These are phyloP conservation scores for Eueremaeus valkanovi DNA, from an alignment of 2,888 invertebrate genomes.

Conservation along the genomic window DNA sequence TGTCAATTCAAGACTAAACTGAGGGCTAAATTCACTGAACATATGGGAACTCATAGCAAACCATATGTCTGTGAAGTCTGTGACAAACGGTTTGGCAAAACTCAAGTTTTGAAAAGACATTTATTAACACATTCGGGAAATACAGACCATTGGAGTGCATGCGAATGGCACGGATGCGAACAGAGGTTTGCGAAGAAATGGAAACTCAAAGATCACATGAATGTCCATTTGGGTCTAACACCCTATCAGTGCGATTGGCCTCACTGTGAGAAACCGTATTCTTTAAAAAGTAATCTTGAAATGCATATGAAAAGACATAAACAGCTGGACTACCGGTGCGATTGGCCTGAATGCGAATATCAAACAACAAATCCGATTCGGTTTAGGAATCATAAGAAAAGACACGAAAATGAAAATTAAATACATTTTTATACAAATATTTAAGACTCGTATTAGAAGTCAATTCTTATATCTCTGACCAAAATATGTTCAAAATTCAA, in stretches of 20 bases:
- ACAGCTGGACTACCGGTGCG: not conserved
- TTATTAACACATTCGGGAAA: not conserved
- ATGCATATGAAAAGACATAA: not conserved
- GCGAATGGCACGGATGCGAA: conserved; percentile 1
- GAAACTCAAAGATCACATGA: not conserved
- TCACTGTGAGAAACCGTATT: not conserved
- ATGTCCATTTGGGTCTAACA: not conserved
- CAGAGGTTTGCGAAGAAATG: not conserved
- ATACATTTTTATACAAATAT: too few species aligned
- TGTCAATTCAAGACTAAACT: too few species aligned
- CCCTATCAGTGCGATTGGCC: not conserved
- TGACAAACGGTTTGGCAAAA: not conserved
- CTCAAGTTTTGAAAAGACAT: not conserved
- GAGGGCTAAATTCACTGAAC: too few species aligned
- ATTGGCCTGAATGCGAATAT: not conserved
- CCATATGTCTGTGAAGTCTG: not conserved
- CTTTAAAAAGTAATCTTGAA: not conserved
- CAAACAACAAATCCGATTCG: not conserved
- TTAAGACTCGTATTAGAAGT: too few species aligned
- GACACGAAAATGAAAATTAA: too few species aligned
- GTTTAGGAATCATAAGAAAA: not conserved
- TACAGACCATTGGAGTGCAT: not conserved
- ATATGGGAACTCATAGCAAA: not conserved
- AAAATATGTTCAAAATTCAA: too few species aligned
- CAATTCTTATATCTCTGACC: too few species aligned